Evolutionary conservation across 2,113 vertebrate species (phyloP).

Genomic region (Chroicocephalus ridibundus): DNA sequence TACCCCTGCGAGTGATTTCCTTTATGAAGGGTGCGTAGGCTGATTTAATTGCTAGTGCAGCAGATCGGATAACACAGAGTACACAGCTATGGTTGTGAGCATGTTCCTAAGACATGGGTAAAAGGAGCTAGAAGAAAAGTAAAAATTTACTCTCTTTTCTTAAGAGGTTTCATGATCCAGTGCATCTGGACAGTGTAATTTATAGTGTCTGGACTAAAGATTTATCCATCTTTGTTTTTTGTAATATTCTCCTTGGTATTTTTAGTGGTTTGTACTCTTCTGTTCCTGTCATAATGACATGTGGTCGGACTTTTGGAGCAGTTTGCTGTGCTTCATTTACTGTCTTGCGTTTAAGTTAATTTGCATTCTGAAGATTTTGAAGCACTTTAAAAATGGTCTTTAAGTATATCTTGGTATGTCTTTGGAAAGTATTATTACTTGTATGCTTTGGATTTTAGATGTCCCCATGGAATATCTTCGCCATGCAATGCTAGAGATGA

Average conservation of each 20-base stretch:
- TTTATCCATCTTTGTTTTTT: not conserved
- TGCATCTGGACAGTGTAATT: not conserved
- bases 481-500: not conserved
- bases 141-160: not conserved
- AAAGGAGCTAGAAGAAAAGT: not conserved
- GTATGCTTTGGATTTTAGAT: not conserved
- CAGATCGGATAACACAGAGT: not conserved
- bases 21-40: not conserved
- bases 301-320: not conserved
- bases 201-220: not conserved
- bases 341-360: not conserved
- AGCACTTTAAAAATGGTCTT: not conserved
- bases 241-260: not conserved
- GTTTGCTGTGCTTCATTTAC: slow-evolving; percentile 3
- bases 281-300: not conserved
- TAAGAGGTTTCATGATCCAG: not conserved
- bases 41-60: not conserved
- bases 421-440: not conserved
- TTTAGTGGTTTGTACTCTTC: not conserved
- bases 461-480: not conserved
- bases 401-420: not conserved
- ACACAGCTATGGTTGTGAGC: not conserved
- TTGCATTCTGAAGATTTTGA: not conserved
- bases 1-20: not conserved
- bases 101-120: not conserved